A percentile compares a stretch with the other conserved stretches of the same genome.
Conservation (phyloP, 2,113 vertebrate species). For the Apeltes quadracus region DNA sequence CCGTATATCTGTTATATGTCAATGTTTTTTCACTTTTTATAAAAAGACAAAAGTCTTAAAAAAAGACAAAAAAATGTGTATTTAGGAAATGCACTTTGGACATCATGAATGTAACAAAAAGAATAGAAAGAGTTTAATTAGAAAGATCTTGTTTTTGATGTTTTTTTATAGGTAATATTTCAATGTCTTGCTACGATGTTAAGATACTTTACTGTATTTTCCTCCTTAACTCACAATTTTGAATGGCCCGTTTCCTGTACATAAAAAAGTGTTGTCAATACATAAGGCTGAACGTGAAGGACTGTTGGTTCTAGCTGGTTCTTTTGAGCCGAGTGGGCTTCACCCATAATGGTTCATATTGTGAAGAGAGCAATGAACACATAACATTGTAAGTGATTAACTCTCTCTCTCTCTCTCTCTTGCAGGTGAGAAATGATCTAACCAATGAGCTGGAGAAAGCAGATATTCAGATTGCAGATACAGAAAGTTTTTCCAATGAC, state of each 20-base stretch:
- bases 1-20: neutral
- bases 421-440: conserved; percentile 97
- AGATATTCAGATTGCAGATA: conserved; percentile 96
- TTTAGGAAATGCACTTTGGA: neutral
- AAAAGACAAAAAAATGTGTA: conserved; percentile 12
- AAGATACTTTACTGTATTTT: conserved; percentile 6
- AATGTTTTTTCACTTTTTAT: neutral
- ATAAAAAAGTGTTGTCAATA: neutral
- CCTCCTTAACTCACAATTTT: too few species aligned
- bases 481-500: conserved; percentile 98
- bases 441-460: conserved; percentile 94
- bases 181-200: neutral
- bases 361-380: neutral
- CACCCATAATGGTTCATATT: neutral
- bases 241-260: neutral
- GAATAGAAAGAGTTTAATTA: conserved; percentile 18
- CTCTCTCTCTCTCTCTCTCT: conserved; percentile 9
- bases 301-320: neutral
- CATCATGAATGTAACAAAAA: conserved; percentile 5
- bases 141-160: neutral
- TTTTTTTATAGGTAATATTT: neutral
- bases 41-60: conserved; percentile 2
- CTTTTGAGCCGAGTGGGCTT: conserved; percentile 2
- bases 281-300: neutral
- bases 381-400: neutral